Evolutionary conservation across 2,797 vertebrate genomes (phyloP).

Genomic region (Phoxinus dragarum): DNA sequence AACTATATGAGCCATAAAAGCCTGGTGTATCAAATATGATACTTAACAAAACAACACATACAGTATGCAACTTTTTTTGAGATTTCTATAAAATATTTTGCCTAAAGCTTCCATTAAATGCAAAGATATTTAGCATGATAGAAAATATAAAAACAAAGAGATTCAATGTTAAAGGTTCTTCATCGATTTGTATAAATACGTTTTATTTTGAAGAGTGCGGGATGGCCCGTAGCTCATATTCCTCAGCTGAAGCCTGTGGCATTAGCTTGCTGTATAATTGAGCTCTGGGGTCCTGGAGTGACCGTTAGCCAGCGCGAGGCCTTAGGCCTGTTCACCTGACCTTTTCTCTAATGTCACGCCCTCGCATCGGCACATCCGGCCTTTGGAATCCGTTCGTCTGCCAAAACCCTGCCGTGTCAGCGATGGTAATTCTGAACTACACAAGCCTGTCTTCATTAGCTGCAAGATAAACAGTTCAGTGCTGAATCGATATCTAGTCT

Average conservation of each 20-base stretch:
- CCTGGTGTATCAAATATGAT: too few species aligned
- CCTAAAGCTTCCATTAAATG: too few species aligned
- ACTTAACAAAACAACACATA: too few species aligned
- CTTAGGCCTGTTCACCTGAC: constrained; percentile 41
- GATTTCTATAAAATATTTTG: too few species aligned
- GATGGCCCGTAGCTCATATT: neutral
- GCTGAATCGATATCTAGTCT: neutral
- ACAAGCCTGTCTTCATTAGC: neutral
- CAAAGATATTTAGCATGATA: neutral
- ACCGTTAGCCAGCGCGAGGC: neutral
- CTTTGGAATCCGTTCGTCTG: constrained; percentile 12
- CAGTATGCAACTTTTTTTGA: too few species aligned
- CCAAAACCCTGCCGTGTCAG: constrained; percentile 25
- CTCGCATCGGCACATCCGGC: constrained; percentile 5
- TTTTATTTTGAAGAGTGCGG: neutral
- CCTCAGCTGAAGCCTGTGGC: neutral
- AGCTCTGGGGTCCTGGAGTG: constrained; percentile 35
- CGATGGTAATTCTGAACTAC: constrained; percentile 40
- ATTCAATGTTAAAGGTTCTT: neutral
- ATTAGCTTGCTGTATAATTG: neutral
- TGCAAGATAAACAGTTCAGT: neutral
- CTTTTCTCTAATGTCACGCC: constrained; percentile 53
- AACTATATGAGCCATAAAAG: too few species aligned
- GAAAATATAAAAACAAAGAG: too few species aligned
- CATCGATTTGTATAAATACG: neutral